Percentiles rank a stretch among this genome's conserved stretches.
phyloP scores from a whole-genome alignment of 1,140 invertebrate species.

The Anoplolepis gracilipes region DNA sequence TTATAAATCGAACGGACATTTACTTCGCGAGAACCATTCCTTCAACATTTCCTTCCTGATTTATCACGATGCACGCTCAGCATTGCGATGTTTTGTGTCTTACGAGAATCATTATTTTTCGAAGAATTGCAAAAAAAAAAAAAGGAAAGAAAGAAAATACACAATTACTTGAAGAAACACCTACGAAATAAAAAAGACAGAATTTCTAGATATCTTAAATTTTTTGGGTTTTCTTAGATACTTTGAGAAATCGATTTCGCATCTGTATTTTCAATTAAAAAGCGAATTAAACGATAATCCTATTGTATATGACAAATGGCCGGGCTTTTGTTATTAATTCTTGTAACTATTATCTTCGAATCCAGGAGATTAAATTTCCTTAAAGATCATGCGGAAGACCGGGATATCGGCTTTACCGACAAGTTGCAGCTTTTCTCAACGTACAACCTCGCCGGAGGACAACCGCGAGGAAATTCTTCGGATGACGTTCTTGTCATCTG shows the following conservation, averaged over 20 bases:
- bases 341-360: background rate
- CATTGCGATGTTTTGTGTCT: background rate
- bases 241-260: background rate
- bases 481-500: constrained; percentile 19
- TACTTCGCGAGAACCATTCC: background rate
- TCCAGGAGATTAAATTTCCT: background rate
- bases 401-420: background rate
- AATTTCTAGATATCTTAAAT: background rate
- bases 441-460: background rate
- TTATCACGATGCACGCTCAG: background rate
- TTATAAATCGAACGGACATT: background rate
- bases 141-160: background rate
- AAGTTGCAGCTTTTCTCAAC: constrained; percentile 30
- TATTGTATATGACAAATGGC: background rate
- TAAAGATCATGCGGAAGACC: background rate
- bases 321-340: constrained; percentile 12
- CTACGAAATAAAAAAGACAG: background rate
- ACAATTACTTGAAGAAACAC: background rate
- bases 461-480: constrained; percentile 64
- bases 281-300: background rate
- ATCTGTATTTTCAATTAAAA: background rate
- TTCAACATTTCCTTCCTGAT: background rate
- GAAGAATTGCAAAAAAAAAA: background rate
- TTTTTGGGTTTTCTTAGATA: background rate
- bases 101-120: background rate